Evolutionary conservation across 2,797 vertebrate species (phyloP).

Genomic region (Moxostoma hubbsi): DNA sequence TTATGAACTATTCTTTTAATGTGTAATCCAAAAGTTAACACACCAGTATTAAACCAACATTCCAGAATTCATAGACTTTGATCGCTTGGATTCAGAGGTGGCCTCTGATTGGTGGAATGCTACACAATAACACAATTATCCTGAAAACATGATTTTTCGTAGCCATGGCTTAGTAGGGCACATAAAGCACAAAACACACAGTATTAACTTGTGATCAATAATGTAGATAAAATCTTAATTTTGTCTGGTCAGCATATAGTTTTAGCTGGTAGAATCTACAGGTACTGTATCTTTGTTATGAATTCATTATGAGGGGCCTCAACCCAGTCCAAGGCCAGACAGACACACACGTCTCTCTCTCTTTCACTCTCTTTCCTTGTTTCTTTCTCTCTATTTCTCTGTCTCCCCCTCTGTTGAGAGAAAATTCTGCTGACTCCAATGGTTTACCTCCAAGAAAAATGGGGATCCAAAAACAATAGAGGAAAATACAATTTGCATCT

Average conservation of each 20-base stretch:
- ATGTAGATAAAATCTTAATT: not conserved
- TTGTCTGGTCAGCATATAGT: not conserved
- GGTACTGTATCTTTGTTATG: conserved; percentile 9
- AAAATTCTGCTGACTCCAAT: conserved; percentile 51
- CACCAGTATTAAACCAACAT: not conserved
- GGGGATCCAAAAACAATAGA: conserved; percentile 55
- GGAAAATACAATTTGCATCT: conserved; percentile 54
- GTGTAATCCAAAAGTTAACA: not conserved
- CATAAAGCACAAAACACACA: not conserved
- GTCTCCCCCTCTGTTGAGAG: not conserved
- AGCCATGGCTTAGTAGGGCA: not conserved
- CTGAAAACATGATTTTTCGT: not conserved
- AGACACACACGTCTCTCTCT: conserved; percentile 16
- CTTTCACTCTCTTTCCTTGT: not conserved
- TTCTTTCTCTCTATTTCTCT: not conserved
- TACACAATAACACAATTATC: not conserved
- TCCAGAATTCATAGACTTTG: not conserved
- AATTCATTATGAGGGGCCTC: conserved; percentile 29
- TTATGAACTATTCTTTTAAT: not conserved
- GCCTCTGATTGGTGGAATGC: too few relatives aligned
- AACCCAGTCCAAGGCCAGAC: conserved; percentile 25
- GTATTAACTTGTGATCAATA: conserved; percentile 9
- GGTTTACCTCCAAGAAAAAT: conserved; percentile 50
- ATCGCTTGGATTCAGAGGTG: not conserved
- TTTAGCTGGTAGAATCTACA: conserved; percentile 27